Percentiles rank a stretch among this genome's conserved stretches.
These are phyloP conservation scores for Brachionus angularis DNA, from an alignment of 1,140 invertebrate genomes.

Conservation along the genomic window DNA sequence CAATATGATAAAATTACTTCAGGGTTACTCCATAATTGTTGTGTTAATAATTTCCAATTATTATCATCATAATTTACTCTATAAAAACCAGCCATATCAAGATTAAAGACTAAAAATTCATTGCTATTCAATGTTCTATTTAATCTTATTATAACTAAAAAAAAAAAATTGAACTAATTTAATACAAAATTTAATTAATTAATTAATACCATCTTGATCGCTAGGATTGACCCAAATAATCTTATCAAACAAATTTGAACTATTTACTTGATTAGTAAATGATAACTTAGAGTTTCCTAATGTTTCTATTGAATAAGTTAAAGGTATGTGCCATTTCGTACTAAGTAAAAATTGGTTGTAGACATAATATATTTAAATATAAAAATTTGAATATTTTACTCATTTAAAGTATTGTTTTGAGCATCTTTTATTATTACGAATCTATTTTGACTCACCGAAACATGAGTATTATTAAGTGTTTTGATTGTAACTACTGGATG, in stretches of 20 bases:
- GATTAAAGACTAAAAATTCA: conserved; percentile 46
- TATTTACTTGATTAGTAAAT: conserved; percentile 10
- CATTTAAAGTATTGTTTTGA: not conserved
- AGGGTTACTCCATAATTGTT: conserved; percentile 42
- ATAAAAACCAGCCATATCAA: conserved; percentile 47
- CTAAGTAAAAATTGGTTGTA: not conserved
- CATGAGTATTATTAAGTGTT: conserved; percentile 44
- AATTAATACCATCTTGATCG: not conserved
- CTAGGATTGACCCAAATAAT: not conserved
- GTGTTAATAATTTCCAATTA: conserved; percentile 49
- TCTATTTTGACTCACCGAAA: conserved; percentile 59
- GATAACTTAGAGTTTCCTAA: not conserved
- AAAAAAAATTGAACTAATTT: not conserved
- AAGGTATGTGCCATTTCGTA: conserved; percentile 1
- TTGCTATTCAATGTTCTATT: not conserved
- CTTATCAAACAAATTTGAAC: conserved; percentile 8
- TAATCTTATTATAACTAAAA: not conserved
- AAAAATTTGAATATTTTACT: conserved; percentile 6
- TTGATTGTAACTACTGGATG: conserved; percentile 68
- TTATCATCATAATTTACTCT: conserved; percentile 47
- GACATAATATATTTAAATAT: not conserved
- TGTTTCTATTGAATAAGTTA: not conserved
- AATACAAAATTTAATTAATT: not conserved
- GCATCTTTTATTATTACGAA: conserved; percentile 50
- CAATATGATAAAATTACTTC: conserved; percentile 2